phyloP scores from a whole-genome alignment of 2,113 vertebrate genomes.

The Cololabis saira region DNA sequence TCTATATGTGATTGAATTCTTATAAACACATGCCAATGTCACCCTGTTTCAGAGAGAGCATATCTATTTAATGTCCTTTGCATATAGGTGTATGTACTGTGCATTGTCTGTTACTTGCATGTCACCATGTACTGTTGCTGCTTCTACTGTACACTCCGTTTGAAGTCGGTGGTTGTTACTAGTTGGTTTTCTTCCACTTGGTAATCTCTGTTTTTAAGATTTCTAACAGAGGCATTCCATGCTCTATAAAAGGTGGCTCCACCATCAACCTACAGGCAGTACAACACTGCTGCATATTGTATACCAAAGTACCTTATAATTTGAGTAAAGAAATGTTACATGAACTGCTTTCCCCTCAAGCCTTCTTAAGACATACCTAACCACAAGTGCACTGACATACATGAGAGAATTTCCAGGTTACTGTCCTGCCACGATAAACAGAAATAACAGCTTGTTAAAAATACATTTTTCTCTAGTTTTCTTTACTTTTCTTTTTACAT shows the following conservation, averaged over 20 bases:
- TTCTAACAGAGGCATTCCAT: conserved; percentile 75
- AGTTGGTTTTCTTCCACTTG: conserved; percentile 50
- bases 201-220: conserved; percentile 49
- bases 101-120: conserved; percentile 29
- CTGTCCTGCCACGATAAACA: too few species aligned
- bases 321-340: neutral
- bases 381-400: conserved; percentile 59
- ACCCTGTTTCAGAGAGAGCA: conserved; percentile 16
- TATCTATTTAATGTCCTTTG: conserved; percentile 14
- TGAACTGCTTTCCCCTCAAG: conserved; percentile 27
- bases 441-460: too few species aligned
- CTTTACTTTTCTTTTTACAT: neutral
- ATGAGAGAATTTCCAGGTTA: neutral
- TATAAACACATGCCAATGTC: conserved; percentile 14
- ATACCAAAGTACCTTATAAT: conserved; percentile 46
- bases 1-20: conserved; percentile 22
- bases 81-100: conserved; percentile 13
- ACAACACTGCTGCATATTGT: conserved; percentile 20
- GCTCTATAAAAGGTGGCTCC: conserved; percentile 47
- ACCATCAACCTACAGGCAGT: conserved; percentile 12
- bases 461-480: too few species aligned
- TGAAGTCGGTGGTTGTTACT: conserved; percentile 40
- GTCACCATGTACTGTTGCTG: conserved; percentile 21
- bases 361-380: conserved; percentile 36
- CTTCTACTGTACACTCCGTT: conserved; percentile 53